A percentile compares a stretch with the other conserved stretches of the same genome.
Evolutionary conservation across 2,888 invertebrate species (phyloP).

Genomic region (Blastobasis adustella): DNA sequence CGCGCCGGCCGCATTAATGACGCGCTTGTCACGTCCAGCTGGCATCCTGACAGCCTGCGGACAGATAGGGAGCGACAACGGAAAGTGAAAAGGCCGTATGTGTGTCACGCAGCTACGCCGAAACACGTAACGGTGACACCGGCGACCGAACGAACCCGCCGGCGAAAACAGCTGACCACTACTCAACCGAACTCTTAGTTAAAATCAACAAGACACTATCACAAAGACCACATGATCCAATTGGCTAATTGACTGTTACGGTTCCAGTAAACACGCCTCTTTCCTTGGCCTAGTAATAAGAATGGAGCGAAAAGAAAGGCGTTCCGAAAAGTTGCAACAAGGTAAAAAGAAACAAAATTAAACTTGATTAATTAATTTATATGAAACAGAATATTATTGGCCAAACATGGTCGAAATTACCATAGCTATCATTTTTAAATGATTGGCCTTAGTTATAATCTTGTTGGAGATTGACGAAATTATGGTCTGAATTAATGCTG

Average conservation of each 20-base stretch:
- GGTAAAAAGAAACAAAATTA: no score
- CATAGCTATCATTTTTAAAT: slow-evolving; percentile 1
- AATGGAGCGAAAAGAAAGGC: no score
- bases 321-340: no score
- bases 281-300: no score
- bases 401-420: slow-evolving; percentile 1
- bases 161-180: no score
- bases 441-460: background rate
- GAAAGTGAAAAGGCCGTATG: slow-evolving; percentile 9
- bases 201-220: no score
- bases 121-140: slow-evolving; percentile 3
- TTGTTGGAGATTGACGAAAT: background rate
- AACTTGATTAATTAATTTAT: background rate
- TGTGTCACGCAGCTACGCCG: slow-evolving; percentile 3
- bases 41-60: background rate
- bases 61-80: slow-evolving; percentile 4
- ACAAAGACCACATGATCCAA: no score
- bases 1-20: no score
- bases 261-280: no score
- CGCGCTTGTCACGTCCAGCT: no score
- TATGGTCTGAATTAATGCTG: background rate
- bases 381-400: slow-evolving; percentile 1
- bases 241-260: no score
- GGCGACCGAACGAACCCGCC: background rate
- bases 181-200: no score